Base-by-base conservation (phyloP, 1,140 invertebrate species). In the Mesaphorura yosii region DNA sequence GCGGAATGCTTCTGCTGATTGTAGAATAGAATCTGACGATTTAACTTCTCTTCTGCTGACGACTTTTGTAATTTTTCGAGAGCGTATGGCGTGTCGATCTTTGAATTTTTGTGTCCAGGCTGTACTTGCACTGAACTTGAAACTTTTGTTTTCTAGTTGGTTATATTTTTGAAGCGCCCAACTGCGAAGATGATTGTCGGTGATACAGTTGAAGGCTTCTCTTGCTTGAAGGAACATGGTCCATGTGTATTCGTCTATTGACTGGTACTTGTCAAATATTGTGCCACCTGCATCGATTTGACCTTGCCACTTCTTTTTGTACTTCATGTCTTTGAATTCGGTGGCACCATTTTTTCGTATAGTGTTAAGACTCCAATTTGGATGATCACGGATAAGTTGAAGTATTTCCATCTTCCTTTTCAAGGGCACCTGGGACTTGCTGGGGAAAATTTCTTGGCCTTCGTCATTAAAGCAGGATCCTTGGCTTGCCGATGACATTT, bases 81-180 rank as follows among this genome's bases (percentile, higher is more conserved):
- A 29, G 3, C 2, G 17, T 38, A 58, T 54, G n/a, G 23, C 22
- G 29, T 58, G 39, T 29, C 5, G 1, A 15, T 10, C 19, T 26
- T 58, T 58, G 23, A 58, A 58, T 3, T 23, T 29, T 7, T 2
- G 4, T 3, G 38, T 15, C 56, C 56, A 58, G n/a, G 38, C 14
- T 7, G 19, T 2, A 12, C 42, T 28, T 3, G 56, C 51, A 14
- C n/a, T 31, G 22, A 58, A 58, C 2, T 6, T 49, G 26, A 57
- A 58, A 17, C 2, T 22, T 6, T 34, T 22, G 17, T 12, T 15
- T 25, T 56, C 38, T 49, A 51, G 40, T 23, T 14, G 19, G 12
- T 17, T 5, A 28, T 34, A 12, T n/a, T 10, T 25, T 27, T 53
- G 23, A 26, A 58, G 17, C 3, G 14, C 56, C 56, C 50, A 53